These are phyloP conservation scores for Pseudochirops cupreus DNA, from an alignment of 2,797 vertebrate genomes.

Conservation along the genomic window DNA sequence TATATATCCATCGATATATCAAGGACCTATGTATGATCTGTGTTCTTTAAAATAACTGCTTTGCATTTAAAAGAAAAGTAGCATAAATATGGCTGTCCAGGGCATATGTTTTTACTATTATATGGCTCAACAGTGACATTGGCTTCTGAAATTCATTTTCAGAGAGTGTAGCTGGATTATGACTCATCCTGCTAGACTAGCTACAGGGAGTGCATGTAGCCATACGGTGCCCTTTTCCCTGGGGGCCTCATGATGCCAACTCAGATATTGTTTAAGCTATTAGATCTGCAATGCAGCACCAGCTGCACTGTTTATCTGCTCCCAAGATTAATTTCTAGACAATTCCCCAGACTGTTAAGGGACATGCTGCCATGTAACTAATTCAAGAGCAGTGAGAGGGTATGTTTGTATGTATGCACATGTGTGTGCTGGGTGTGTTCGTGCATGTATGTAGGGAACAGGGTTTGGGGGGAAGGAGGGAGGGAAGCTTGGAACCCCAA, in stretches of 20 bases:
- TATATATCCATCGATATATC: neutral
- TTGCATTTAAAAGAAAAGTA: conserved; percentile 55
- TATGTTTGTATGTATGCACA: neutral
- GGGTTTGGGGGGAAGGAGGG: neutral
- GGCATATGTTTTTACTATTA: neutral
- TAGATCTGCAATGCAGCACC: conserved; percentile 82
- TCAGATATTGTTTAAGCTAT: conserved; percentile 37
- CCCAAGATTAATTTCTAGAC: conserved; percentile 61
- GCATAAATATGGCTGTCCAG: fast-evolving
- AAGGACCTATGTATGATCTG: neutral
- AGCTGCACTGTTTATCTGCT: conserved; percentile 61
- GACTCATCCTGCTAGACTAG: conserved; percentile 44
- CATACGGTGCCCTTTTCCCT: conserved; percentile 19
- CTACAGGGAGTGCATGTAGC: neutral
- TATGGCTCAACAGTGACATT: conserved; percentile 29
- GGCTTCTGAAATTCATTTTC: conserved; percentile 51
- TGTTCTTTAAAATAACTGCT: neutral
- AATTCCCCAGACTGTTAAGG: conserved; percentile 16
- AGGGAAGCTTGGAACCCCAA: neutral
- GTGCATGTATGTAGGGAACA: neutral
- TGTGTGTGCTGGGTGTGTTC: neutral
- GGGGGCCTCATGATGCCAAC: neutral
- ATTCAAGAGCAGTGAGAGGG: conserved; percentile 49
- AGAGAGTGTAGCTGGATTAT: conserved; percentile 9
- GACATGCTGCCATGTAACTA: conserved; percentile 31